These are phyloP conservation scores for Lepidocyrtoides sp. DNA, from an alignment of 2,888 invertebrate genomes.

Conservation along the genomic window DNA sequence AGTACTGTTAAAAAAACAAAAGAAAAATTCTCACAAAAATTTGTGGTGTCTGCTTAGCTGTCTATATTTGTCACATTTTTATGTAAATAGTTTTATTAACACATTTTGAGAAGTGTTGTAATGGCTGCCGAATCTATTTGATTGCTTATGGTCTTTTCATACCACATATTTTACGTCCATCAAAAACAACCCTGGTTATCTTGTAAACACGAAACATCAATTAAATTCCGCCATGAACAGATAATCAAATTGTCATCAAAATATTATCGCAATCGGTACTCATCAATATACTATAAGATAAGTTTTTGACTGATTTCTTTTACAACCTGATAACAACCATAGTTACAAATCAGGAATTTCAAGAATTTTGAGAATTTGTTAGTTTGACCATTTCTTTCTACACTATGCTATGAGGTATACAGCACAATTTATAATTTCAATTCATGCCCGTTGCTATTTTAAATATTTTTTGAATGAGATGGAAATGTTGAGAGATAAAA, in stretches of 20 bases:
- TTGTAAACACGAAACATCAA: background rate
- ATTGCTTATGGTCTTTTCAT: too few relatives aligned
- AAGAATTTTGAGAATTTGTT: background rate
- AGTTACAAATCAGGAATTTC: too few relatives aligned
- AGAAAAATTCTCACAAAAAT: background rate
- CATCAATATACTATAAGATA: too few relatives aligned
- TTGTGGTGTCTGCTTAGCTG: background rate
- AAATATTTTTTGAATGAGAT: too few relatives aligned
- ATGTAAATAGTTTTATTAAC: too few relatives aligned
- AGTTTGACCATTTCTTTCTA: background rate
- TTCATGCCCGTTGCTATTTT: too few relatives aligned
- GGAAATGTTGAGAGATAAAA: too few relatives aligned
- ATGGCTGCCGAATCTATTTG: too few relatives aligned
- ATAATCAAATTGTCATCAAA: background rate
- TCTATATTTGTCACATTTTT: too few relatives aligned
- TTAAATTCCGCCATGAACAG: background rate
- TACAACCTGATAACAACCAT: background rate
- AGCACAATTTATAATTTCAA: too few relatives aligned
- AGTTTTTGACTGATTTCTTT: background rate
- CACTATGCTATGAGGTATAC: background rate
- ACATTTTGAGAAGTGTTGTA: too few relatives aligned
- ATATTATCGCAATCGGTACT: background rate
- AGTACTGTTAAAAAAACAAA: slow-evolving; percentile 23
- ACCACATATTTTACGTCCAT: too few relatives aligned
- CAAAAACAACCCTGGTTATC: background rate